Base-by-base conservation (phyloP, 2,797 vertebrate species). In the Rallus crepitans region DNA sequence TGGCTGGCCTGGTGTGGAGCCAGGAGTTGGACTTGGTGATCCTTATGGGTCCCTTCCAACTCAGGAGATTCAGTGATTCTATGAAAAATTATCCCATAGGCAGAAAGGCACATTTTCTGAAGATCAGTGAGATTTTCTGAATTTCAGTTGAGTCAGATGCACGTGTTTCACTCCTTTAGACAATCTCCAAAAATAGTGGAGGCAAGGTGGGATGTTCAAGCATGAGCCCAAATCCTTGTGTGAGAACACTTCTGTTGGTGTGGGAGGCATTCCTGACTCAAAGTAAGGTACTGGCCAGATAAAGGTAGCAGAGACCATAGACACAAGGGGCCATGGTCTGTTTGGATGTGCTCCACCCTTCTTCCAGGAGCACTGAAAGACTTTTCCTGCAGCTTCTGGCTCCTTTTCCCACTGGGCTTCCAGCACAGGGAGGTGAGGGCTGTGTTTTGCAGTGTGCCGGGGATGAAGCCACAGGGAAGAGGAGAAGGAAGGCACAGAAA, bases 61-160 rank as follows among this genome's bases (percentile, higher is more conserved):
- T 48, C 47, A 48, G 47, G 21, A 48, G 47, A 23, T 48, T 48
- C 47, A 23, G 47, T 21, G 20, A 48, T 48, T 48, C 47, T 48
- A 92, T 69, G 64, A 80, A 88, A 92, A 85, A 75, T 61, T 63
- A 71, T 27, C 33, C 50, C 42, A 52, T 33, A 53, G 13, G 11
- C 25, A 42, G 45, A 84, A 69, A 83, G 27, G 57, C 3, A 55
- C 3, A 3, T 79, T 79, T 92, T 76, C 55, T 69, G 70, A 90
- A 87, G 31, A 64, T 37, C 55, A 37, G 42, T 53, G 31, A 73
- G 39, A 80, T 60, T 47, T 92, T 8, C 40, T 47, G 50, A 50
- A 76, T 89, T 92, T 89, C 53, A 77, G 25, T 33, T 66, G 64
- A 87, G 25, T 87, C 61, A 87, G 45, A 75, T 16, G 19, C 40